phyloP scores from a whole-genome alignment of 2,888 invertebrate genomes.

The Boloria selene region DNA sequence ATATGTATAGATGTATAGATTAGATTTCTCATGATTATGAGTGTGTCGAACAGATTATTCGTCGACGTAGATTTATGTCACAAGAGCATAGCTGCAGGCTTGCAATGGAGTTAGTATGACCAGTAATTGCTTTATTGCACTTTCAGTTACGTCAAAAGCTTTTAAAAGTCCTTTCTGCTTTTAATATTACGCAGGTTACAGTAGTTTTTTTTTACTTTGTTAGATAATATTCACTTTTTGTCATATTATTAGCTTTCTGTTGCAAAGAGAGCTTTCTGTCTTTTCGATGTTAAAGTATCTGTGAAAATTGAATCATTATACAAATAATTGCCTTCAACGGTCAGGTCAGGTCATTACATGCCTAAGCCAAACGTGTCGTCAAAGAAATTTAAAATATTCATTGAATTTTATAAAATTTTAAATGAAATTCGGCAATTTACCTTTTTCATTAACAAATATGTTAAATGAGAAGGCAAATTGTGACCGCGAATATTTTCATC shows the following conservation, averaged over 20 bases:
- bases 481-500: conserved; percentile 9
- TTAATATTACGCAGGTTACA: background rate
- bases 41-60: too few relatives aligned
- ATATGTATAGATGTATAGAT: too few relatives aligned
- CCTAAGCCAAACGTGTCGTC: too few relatives aligned
- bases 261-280: too few relatives aligned
- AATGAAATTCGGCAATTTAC: conserved; percentile 1
- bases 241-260: background rate
- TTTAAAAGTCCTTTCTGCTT: background rate
- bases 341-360: too few relatives aligned
- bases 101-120: conserved; percentile 16
- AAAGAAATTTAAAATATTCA: background rate
- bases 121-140: conserved; percentile 11
- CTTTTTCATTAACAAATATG: conserved; percentile 10
- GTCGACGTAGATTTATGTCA: background rate
- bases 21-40: too few relatives aligned
- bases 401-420: background rate
- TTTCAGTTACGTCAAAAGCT: conserved; percentile 2
- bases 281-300: too few relatives aligned
- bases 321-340: too few relatives aligned
- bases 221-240: background rate
- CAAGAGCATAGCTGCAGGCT: conserved; percentile 6
- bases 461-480: conserved; percentile 12
- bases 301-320: too few relatives aligned
- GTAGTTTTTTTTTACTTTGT: background rate